Evolutionary conservation across 2,113 vertebrate species (phyloP), one percentile per base, ranked within the genome.

Genomic region (Nothocercus julius): DNA sequence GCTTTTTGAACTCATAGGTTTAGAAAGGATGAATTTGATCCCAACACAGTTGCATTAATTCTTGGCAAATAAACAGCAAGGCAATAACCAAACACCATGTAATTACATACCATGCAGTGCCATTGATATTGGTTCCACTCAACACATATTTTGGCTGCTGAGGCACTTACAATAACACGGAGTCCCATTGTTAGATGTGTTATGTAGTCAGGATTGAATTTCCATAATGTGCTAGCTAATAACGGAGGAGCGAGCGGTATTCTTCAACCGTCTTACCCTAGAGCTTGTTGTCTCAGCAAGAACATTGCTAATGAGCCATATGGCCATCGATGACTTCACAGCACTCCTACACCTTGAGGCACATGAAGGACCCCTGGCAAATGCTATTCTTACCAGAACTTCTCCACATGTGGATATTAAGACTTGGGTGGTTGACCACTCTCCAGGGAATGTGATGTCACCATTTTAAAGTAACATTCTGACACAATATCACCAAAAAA

Each of bases 71-170:
- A 67, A 54, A 27, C 25, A 25, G 19, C 34, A 38, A 53, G 5
- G 5, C 28, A 22, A 10, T 58, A 42, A 3, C 15, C 16, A 36
- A 0, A 40, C 16, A 91, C 40, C 2, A 2, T 2, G 7, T 36
- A 69, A 40, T 9, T 54, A 47, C 10, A 6, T 24, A 17, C 21
- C 42, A 15, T 15, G 69, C 17, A 78, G 17, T 27, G 45, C 17
- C 20, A 22, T 11, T 34, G 53, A 24, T 61, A 78, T 27, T 28
- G 62, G n/a, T 14, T 53, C 30, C 69, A 80, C 2, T 22, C 61
- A 79, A 13, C 27, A 19, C 15, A 81, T 49, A 21, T 70, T 82
- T 82, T 49, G 42, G 59, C 67, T 47, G 21, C 66, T 75, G 47
- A 78, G 45, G 19, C 14, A 38, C 34, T 10, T 81, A n/a, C n/a